phyloP scores from a whole-genome alignment of 1,140 invertebrate species.

The Maniola jurtina region DNA sequence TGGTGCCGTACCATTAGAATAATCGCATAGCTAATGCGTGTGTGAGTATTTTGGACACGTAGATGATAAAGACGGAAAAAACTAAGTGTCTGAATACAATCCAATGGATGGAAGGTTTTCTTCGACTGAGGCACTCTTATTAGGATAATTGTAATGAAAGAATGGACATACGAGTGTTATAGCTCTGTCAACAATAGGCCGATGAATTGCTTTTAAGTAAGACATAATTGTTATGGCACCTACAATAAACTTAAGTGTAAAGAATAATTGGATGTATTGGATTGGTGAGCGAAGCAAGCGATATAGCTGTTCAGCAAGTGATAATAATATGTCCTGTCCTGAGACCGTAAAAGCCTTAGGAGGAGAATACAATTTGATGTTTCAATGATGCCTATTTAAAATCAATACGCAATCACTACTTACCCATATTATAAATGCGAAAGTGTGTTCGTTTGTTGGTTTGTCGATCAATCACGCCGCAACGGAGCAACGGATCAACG shows the following conservation, averaged over 20 bases:
- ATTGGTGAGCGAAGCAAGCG: too few relatives aligned
- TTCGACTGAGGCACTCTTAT: background rate
- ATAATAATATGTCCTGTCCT: too few relatives aligned
- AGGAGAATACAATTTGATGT: too few relatives aligned
- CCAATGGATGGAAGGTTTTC: background rate
- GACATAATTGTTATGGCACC: background rate
- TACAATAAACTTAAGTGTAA: background rate
- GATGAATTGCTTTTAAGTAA: background rate
- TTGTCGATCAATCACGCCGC: too few relatives aligned
- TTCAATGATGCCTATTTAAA: too few relatives aligned
- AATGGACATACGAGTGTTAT: background rate
- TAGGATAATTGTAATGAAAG: background rate
- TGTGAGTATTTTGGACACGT: conserved; percentile 18
- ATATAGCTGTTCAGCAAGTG: too few relatives aligned
- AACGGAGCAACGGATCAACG: too few relatives aligned
- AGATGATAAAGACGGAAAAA: conserved; percentile 1
- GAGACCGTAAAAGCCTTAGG: too few relatives aligned
- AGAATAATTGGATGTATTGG: background rate
- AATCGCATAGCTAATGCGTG: conserved; percentile 24
- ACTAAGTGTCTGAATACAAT: conserved; percentile 10
- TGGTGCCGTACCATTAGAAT: background rate
- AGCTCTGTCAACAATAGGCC: background rate
- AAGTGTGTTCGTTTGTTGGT: too few relatives aligned
- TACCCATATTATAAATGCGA: too few relatives aligned
- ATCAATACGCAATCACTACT: too few relatives aligned